Evolutionary conservation across 2,113 vertebrate genomes (phyloP).

Genomic region (Jacana jacana): DNA sequence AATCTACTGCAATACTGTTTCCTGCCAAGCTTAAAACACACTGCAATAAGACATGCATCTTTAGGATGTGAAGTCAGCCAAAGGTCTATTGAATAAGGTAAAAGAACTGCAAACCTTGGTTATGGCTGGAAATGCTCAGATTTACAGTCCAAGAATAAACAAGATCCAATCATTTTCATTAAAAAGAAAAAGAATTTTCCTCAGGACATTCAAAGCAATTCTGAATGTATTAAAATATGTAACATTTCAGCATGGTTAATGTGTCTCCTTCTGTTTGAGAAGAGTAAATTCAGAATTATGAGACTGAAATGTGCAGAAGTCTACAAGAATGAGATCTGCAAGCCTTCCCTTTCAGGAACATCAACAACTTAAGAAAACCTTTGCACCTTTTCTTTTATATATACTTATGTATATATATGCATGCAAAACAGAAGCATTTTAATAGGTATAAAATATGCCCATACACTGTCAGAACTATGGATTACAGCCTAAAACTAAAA

Average conservation of each 20-base stretch:
- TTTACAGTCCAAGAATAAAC: constrained; percentile 1
- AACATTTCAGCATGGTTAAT: neutral
- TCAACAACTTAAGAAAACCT: neutral
- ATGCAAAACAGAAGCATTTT: neutral
- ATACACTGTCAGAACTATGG: neutral
- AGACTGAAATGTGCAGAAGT: neutral
- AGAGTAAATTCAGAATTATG: neutral
- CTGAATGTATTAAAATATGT: neutral
- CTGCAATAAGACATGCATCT: constrained; percentile 45
- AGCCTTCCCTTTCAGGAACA: neutral
- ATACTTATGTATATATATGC: no score
- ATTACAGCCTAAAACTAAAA: neutral
- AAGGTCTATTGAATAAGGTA: constrained; percentile 35
- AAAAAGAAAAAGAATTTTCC: constrained; percentile 8
- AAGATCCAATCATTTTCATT: neutral
- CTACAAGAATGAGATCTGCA: neutral
- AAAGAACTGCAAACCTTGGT: constrained; percentile 34
- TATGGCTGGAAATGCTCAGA: neutral
- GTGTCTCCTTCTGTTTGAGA: neutral
- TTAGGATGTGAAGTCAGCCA: constrained; percentile 41
- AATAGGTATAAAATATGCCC: neutral
- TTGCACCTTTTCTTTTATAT: neutral
- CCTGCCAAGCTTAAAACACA: constrained; percentile 48
- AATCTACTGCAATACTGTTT: constrained; percentile 51
- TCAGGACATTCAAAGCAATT: neutral